These are phyloP conservation scores for Orchesellides sinensis DNA, from an alignment of 2,888 invertebrate genomes.

Conservation along the genomic window DNA sequence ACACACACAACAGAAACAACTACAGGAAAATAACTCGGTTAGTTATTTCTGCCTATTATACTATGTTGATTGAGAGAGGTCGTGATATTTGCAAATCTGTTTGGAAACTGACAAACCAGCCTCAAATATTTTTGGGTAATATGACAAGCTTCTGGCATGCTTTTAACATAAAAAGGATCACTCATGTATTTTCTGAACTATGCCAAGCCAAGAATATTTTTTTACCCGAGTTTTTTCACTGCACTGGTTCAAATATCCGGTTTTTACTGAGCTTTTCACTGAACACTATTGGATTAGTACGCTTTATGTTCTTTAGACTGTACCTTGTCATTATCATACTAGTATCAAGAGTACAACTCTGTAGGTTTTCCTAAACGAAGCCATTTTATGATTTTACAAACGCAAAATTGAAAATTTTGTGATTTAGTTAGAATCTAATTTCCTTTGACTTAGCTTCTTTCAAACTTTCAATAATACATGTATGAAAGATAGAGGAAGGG, in stretches of 20 bases:
- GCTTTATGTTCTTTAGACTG: no score
- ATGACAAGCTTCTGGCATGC: constrained; percentile 50
- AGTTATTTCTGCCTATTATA: background rate
- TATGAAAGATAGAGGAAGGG: no score
- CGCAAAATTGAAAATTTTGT: no score
- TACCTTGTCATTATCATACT: no score
- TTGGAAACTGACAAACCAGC: constrained; percentile 47
- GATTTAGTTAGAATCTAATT: no score
- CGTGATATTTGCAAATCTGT: constrained; percentile 52
- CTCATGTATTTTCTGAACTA: constrained; percentile 5
- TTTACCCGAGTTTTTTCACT: background rate
- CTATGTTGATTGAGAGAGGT: constrained; percentile 50
- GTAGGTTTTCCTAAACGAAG: no score
- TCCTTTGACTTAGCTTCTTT: no score
- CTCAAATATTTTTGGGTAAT: constrained; percentile 45
- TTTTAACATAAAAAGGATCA: constrained; percentile 20
- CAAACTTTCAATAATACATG: no score
- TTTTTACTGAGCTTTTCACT: constrained; percentile 20
- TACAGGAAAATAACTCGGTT: background rate
- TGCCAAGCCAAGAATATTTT: constrained; percentile 21
- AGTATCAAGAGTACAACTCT: no score
- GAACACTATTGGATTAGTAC: no score
- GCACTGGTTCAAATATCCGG: constrained; percentile 14
- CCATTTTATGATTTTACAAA: no score
- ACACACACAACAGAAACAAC: background rate